These are phyloP conservation scores for Cephus cinctus DNA, from an alignment of 1,140 invertebrate genomes.

Conservation along the genomic window DNA sequence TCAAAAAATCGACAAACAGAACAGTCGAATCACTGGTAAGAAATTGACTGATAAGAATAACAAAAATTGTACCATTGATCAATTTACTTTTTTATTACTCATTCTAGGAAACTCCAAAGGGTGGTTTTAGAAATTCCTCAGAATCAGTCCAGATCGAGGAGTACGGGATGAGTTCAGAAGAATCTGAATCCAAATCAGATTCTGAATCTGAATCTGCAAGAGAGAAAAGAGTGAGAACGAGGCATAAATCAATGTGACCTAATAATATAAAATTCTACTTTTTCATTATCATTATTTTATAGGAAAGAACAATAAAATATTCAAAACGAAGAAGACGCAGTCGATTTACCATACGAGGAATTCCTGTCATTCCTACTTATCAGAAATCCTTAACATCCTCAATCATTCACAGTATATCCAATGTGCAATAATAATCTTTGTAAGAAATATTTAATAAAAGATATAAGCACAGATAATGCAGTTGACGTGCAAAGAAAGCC, in stretches of 20 bases:
- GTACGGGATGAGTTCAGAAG: conserved; percentile 37
- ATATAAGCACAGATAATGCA: no score
- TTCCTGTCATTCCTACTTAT: conserved; percentile 33
- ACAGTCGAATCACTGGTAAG: conserved; percentile 29
- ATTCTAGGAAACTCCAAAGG: conserved; percentile 40
- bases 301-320: conserved; percentile 16
- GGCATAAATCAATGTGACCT: conserved; percentile 38
- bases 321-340: background rate
- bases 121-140: conserved; percentile 36
- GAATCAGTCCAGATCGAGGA: conserved; percentile 48
- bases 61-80: background rate
- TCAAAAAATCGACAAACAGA: conserved; percentile 25
- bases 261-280: conserved; percentile 11
- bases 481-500: no score
- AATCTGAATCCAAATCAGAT: no score
- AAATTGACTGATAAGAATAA: conserved; percentile 7
- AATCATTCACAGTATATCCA: conserved; percentile 26
- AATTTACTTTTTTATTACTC: conserved; percentile 26
- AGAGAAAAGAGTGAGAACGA: conserved; percentile 43
- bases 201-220: conserved; percentile 37
- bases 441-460: no score
- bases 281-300: conserved; percentile 20
- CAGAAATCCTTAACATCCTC: conserved; percentile 35
- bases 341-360: conserved; percentile 18
- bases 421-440: no score